Conservation (phyloP, 1,140 invertebrate species). For the Leptopilina clavipes region DNA sequence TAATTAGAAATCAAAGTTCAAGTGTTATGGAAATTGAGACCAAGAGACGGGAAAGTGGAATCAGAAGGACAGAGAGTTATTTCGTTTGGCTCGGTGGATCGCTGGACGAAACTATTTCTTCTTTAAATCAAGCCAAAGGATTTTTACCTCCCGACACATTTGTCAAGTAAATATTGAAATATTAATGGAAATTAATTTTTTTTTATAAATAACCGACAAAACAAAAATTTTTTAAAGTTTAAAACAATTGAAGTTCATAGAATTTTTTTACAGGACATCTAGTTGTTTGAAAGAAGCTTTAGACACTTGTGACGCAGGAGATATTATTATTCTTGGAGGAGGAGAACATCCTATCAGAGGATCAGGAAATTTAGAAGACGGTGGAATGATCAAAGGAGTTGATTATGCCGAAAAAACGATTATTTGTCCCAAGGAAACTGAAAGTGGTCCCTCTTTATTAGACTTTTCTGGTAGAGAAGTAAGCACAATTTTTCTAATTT, state of each 20-base stretch:
- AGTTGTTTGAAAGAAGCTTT: constrained; percentile 73
- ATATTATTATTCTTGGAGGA: constrained; percentile 72
- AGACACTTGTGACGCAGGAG: constrained; percentile 67
- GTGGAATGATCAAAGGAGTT: constrained; percentile 73
- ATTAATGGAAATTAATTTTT: background rate
- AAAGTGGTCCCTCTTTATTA: constrained; percentile 63
- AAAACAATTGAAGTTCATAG: background rate
- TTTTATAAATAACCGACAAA: no score
- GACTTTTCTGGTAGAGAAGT: constrained; percentile 69
- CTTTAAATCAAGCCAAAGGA: constrained; percentile 68
- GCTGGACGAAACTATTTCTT: constrained; percentile 70
- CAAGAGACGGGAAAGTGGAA: constrained; percentile 54
- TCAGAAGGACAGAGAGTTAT: constrained; percentile 68
- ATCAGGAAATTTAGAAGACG: constrained; percentile 72
- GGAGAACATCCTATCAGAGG: constrained; percentile 69
- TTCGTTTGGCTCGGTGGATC: constrained; percentile 75
- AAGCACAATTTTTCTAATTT: background rate
- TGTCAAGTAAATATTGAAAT: constrained; percentile 61
- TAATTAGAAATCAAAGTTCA: constrained; percentile 61
- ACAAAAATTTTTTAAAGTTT: no score
- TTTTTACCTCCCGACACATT: constrained; percentile 65
- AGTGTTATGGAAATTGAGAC: constrained; percentile 54
- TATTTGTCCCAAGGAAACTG: constrained; percentile 61
- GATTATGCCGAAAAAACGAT: constrained; percentile 53
- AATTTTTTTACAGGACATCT: constrained; percentile 60